Evolutionary conservation across 2,113 vertebrate genomes (phyloP).

Genomic region (Calyptomena viridis): DNA sequence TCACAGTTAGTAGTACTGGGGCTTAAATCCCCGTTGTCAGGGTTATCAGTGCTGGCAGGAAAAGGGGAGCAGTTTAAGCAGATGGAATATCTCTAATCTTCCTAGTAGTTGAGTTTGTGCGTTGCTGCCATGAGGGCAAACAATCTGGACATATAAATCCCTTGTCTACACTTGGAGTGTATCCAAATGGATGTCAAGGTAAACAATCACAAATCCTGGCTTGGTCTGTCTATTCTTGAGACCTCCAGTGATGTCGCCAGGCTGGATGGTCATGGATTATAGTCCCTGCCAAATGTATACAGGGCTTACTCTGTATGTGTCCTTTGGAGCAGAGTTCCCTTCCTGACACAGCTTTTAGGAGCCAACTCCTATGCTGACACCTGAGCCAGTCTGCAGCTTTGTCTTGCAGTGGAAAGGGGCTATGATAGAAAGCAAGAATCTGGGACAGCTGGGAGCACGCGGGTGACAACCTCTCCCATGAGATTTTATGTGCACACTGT

Average conservation of each 20-base stretch:
- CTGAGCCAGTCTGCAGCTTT: background rate
- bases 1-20: background rate
- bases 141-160: slow-evolving; percentile 61
- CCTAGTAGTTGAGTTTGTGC: slow-evolving; percentile 26
- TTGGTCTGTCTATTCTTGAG: background rate
- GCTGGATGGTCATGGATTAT: background rate
- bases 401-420: background rate
- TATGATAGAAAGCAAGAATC: background rate
- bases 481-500: background rate
- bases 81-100: slow-evolving; percentile 43
- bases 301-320: background rate
- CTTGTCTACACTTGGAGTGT: slow-evolving; percentile 47
- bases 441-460: background rate
- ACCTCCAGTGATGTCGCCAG: background rate
- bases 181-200: slow-evolving; percentile 57
- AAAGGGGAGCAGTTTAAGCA: slow-evolving; percentile 48
- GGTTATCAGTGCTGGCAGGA: slow-evolving; percentile 29
- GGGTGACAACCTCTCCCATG: background rate
- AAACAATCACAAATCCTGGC: slow-evolving; percentile 43
- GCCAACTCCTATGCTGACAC: background rate
- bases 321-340: background rate
- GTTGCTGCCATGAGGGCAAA: slow-evolving; percentile 28
- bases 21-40: slow-evolving; percentile 22
- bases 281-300: background rate
- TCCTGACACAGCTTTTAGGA: background rate